A percentile compares a stretch with the other conserved stretches of the same genome.
Conservation (phyloP, 2,888 invertebrate genomes). For the Napeogenes inachia region DNA sequence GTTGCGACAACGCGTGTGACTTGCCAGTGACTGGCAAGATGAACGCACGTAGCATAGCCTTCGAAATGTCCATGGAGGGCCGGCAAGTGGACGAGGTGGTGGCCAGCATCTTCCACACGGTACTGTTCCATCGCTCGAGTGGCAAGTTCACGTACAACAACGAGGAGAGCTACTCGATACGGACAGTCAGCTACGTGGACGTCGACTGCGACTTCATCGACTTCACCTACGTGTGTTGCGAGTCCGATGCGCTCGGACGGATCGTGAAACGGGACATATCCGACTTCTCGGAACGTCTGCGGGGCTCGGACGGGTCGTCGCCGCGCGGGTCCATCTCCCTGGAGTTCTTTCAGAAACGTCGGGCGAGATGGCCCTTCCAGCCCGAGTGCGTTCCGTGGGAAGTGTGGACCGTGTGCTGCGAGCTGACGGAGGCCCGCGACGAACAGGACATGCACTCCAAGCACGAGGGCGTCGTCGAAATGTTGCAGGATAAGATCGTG, state of each 20-base stretch:
- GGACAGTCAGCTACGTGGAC: constrained; percentile 96
- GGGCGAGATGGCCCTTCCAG: constrained; percentile 92
- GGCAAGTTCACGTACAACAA: constrained; percentile 96
- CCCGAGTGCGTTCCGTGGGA: constrained; percentile 98
- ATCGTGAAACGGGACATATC: constrained; percentile 86
- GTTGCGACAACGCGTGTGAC: constrained; percentile 40
- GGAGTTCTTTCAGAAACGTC: constrained; percentile 96
- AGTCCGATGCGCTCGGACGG: constrained; percentile 86
- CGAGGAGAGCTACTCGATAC: constrained; percentile 96
- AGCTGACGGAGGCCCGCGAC: constrained; percentile 89
- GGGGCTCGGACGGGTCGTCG: constrained; percentile 81
- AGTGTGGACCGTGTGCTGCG: constrained; percentile 96
- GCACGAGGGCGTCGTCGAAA: constrained; percentile 91
- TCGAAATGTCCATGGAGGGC: constrained; percentile 91
- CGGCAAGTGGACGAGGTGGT: constrained; percentile 95
- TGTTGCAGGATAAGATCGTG: constrained; percentile 94
- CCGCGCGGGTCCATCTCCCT: constrained; percentile 91
- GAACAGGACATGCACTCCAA: constrained; percentile 92
- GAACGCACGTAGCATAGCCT: constrained; percentile 89
- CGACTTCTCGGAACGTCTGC: constrained; percentile 85
- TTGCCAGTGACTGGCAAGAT: constrained; percentile 74
- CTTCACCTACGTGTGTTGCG: constrained; percentile 97
- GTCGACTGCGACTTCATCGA: constrained; percentile 99
- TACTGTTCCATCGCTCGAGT: constrained; percentile 91
- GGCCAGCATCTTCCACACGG: constrained; percentile 93